A percentile compares a stretch with the other conserved stretches of the same genome.
Conservation (phyloP, 2,888 invertebrate genomes). For the Mimumesa dahlbomi region DNA sequence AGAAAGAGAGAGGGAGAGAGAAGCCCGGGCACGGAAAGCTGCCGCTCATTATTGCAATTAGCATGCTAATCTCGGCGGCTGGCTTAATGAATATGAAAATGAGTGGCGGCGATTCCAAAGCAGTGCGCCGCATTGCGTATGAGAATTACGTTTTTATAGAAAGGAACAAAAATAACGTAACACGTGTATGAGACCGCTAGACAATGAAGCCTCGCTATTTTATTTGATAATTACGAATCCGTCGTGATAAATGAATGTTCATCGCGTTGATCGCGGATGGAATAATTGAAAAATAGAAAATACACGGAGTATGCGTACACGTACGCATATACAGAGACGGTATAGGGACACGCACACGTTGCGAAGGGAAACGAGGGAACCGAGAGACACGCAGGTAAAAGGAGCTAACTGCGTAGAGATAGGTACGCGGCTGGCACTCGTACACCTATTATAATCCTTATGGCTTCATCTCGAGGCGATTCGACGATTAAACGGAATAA, state of each 20-base stretch:
- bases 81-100: conserved; percentile 65
- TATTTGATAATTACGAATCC: too few relatives aligned
- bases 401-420: conserved; percentile 23
- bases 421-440: conserved; percentile 33
- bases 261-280: too few relatives aligned
- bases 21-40: conserved; percentile 26
- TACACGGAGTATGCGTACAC: conserved; percentile 8
- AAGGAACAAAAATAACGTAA: too few relatives aligned
- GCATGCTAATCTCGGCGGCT: conserved; percentile 67
- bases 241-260: too few relatives aligned
- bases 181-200: too few relatives aligned
- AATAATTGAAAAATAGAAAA: too few relatives aligned
- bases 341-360: too few relatives aligned
- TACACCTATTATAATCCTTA: conserved; percentile 57
- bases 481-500: conserved; percentile 58
- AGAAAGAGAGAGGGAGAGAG: conserved; percentile 1
- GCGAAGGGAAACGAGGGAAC: too few relatives aligned
- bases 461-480: conserved; percentile 56
- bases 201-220: too few relatives aligned
- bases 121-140: conserved; percentile 18
- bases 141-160: too few relatives aligned
- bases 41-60: conserved; percentile 72
- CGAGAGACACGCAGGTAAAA: conserved; percentile 12
- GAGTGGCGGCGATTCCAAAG: conserved; percentile 53
- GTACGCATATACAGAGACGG: background rate